Conservation (phyloP, 2,888 invertebrate genomes). For the Orthosia gothica region DNA sequence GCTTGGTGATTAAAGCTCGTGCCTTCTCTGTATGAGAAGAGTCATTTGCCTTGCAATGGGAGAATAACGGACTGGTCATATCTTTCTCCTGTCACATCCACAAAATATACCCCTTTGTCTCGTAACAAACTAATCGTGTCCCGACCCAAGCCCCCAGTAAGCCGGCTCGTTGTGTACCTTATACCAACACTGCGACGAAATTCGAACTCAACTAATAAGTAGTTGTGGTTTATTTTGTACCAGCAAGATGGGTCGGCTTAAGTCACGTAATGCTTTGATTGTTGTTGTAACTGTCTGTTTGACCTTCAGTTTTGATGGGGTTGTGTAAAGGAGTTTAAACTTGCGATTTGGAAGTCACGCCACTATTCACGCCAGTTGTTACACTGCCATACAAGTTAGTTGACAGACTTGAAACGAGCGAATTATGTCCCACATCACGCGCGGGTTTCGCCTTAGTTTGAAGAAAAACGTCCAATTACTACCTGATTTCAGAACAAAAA, state of each 20-base stretch:
- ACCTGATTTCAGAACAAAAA: no score
- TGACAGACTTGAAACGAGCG: no score
- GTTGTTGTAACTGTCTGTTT: conserved; percentile 11
- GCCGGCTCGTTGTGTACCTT: conserved; percentile 59
- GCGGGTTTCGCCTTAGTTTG: no score
- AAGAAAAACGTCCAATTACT: no score
- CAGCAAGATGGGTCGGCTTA: conserved; percentile 44
- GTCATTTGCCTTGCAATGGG: no score
- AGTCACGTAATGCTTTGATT: conserved; percentile 20
- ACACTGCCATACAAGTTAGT: no score
- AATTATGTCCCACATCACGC: no score
- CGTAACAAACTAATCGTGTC: conserved; percentile 52
- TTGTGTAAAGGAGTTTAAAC: neutral
- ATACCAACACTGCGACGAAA: conserved; percentile 49
- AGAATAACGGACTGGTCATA: no score
- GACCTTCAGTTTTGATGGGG: conserved; percentile 1
- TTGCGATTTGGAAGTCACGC: no score
- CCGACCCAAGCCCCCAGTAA: conserved; percentile 46
- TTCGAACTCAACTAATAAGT: conserved; percentile 58
- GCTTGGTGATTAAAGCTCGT: no score
- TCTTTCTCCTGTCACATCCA: neutral
- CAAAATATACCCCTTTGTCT: conserved; percentile 11
- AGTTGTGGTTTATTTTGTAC: conserved; percentile 55
- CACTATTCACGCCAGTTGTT: no score
- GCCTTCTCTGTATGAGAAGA: no score